These are phyloP conservation scores for Ophion obscuratus DNA, from an alignment of 2,888 invertebrate genomes.

Conservation along the genomic window DNA sequence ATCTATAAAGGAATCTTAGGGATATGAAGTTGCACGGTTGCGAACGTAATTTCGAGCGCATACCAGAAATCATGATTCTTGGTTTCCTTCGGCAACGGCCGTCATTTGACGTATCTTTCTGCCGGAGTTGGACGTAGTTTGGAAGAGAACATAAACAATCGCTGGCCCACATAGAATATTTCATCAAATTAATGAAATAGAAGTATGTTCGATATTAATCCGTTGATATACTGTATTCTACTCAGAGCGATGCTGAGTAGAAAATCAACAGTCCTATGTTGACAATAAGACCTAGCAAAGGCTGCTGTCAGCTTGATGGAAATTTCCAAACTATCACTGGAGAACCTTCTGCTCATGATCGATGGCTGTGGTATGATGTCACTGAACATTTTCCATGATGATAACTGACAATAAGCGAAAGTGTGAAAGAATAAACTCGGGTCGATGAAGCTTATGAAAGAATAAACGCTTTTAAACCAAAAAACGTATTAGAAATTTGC, in stretches of 20 bases:
- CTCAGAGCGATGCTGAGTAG: too few species aligned
- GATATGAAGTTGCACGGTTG: conserved; percentile 19
- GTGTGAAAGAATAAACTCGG: background rate
- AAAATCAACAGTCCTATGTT: too few species aligned
- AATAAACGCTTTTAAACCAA: background rate
- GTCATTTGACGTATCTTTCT: background rate
- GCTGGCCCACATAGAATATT: too few species aligned
- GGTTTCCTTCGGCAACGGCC: background rate
- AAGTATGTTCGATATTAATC: background rate
- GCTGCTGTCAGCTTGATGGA: background rate
- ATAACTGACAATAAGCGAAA: background rate
- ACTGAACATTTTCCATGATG: background rate
- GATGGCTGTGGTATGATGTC: background rate
- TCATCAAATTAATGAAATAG: too few species aligned
- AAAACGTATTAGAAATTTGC: background rate
- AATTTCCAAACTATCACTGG: background rate
- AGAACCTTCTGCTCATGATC: conserved; percentile 55
- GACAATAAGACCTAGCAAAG: background rate
- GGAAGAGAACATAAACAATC: background rate
- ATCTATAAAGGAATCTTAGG: conserved; percentile 5
- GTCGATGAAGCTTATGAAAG: background rate
- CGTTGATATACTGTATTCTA: background rate
- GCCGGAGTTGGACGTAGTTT: background rate
- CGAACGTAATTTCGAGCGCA: background rate
- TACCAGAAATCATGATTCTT: background rate